Evolutionary conservation across 2,888 invertebrate species (phyloP).

Genomic region (Hemaris fuciformis): DNA sequence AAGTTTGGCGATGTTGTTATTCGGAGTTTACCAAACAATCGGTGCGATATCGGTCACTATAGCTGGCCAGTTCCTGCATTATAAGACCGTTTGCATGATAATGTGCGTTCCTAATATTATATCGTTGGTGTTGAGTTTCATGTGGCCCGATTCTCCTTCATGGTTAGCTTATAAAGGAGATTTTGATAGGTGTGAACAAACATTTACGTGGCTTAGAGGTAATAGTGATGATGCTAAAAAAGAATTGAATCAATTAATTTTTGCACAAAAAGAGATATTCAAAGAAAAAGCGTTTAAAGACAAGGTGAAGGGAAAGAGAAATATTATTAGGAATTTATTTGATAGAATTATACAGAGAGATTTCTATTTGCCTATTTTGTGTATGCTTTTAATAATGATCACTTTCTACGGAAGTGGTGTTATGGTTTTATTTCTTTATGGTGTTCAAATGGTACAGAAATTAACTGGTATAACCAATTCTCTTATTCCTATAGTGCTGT

Average conservation of each 20-base stretch:
- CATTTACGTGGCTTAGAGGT: conserved; percentile 27
- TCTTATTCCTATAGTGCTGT: conserved; percentile 15
- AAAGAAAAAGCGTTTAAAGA: not conserved
- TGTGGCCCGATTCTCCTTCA: conserved; percentile 30
- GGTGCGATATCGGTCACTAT: not conserved
- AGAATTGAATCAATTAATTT: conserved; percentile 23
- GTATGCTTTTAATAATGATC: conserved; percentile 22
- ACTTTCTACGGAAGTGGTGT: conserved; percentile 28
- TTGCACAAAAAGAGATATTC: conserved; percentile 20
- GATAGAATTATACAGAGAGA: conserved; percentile 20
- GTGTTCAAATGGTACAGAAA: conserved; percentile 21
- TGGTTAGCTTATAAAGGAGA: conserved; percentile 30
- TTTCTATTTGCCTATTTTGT: conserved; percentile 28
- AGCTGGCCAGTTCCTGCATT: conserved; percentile 5
- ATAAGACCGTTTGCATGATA: conserved; percentile 4
- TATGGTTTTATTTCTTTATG: conserved; percentile 23
- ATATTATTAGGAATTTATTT: conserved; percentile 1
- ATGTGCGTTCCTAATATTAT: conserved; percentile 13
- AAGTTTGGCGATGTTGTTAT: conserved; percentile 16
- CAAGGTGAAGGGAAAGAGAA: not conserved
- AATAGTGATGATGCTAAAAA: conserved; percentile 19
- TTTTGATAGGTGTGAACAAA: conserved; percentile 25
- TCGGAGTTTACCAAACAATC: not conserved
- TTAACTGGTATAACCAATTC: conserved; percentile 22
- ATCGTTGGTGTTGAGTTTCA: conserved; percentile 17